phyloP scores from a whole-genome alignment of 2,113 vertebrate species.

The Salvelinus alpinus region DNA sequence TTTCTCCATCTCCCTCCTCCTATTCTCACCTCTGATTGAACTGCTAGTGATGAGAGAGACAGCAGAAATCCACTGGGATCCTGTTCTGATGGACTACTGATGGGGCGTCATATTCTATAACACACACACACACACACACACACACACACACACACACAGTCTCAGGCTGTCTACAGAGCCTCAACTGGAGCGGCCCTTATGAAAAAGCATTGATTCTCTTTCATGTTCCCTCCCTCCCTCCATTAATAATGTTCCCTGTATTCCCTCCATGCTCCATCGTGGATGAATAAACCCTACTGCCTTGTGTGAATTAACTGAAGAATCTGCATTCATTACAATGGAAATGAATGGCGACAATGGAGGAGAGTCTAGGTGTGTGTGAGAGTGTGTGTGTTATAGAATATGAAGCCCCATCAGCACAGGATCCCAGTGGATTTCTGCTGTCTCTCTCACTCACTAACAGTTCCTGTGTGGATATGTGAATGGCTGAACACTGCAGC shows the following conservation, averaged over 20 bases:
- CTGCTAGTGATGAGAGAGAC: conserved; percentile 7
- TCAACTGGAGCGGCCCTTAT: conserved; percentile 41
- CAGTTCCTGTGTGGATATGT: neutral
- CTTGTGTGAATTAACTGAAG: conserved; percentile 1
- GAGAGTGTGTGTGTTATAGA: conserved; percentile 6
- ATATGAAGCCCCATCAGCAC: conserved; percentile 14
- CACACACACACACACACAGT: neutral
- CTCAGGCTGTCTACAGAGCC: neutral
- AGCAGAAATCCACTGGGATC: conserved; percentile 25
- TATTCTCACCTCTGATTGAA: neutral
- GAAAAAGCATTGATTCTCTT: conserved; percentile 41
- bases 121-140: neutral
- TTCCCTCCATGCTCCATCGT: conserved; percentile 16
- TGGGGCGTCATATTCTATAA: conserved; percentile 17
- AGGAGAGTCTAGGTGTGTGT: neutral
- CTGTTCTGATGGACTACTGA: conserved; percentile 19
- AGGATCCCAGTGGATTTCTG: conserved; percentile 19
- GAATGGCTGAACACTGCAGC: neutral
- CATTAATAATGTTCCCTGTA: conserved; percentile 35
- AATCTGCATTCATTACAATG: neutral
- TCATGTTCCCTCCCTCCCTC: conserved; percentile 39
- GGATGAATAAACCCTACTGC: conserved; percentile 39
- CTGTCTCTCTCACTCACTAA: conserved; percentile 10
- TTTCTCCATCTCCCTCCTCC: neutral
- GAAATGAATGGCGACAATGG: neutral